These are phyloP conservation scores for Ranitomeya imitator DNA, from an alignment of 2,113 vertebrate species.

Conservation along the genomic window DNA sequence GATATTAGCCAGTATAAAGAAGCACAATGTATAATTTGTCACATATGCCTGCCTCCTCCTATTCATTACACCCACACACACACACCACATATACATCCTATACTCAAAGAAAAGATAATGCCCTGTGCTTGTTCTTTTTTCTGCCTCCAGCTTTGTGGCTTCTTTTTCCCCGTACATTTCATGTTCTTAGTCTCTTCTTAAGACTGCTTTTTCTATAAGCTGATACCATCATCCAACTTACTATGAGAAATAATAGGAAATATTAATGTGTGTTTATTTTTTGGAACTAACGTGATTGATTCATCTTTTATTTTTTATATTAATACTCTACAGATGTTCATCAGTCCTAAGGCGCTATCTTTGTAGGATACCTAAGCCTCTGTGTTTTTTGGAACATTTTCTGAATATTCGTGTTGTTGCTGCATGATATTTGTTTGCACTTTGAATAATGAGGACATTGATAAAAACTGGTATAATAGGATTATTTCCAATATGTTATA, in stretches of 20 bases:
- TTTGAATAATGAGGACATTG: background rate
- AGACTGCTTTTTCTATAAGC: background rate
- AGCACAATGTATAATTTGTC: constrained; percentile 53
- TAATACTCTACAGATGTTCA: background rate
- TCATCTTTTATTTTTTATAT: background rate
- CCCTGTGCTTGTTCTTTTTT: constrained; percentile 22
- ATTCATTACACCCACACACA: constrained; percentile 49
- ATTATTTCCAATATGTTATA: background rate
- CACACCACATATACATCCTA: constrained; percentile 34
- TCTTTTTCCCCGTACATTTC: background rate
- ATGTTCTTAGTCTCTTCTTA: background rate
- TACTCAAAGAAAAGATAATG: constrained; percentile 24
- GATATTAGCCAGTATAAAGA: constrained; percentile 9
- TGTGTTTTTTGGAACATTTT: background rate
- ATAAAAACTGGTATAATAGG: background rate
- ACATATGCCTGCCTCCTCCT: constrained; percentile 46
- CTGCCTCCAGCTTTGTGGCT: constrained; percentile 11
- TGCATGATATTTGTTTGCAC: background rate
- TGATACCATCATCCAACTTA: background rate
- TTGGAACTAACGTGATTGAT: background rate
- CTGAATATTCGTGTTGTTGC: background rate
- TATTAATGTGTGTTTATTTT: background rate
- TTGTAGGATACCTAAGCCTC: background rate
- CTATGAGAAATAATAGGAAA: background rate
- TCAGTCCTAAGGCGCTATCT: background rate